Evolutionary conservation across 2,888 invertebrate species (phyloP), one percentile per base, ranked within the genome.

Genomic region (Sympetrum striolatum): DNA sequence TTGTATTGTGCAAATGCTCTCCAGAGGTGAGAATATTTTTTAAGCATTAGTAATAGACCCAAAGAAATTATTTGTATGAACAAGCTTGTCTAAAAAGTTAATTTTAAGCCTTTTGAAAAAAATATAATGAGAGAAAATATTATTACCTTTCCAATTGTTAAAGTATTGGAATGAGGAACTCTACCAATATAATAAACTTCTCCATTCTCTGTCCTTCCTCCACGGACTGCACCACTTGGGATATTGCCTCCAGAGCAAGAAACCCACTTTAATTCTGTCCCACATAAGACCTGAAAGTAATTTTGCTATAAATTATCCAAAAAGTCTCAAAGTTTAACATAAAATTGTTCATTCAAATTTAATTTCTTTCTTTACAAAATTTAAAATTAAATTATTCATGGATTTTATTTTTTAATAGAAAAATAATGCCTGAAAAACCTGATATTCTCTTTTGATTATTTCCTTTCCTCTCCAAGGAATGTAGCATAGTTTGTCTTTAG

Each of bases 101-200:
- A 44, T 6, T 2, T 39, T 39, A 39, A 39, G 39, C 6, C 4
- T 44, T 44, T 44, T 44, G 6, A 8, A 44, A 8, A 6, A 44
- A 6, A 44, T 44, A 44, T 10, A 44, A 10, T 10, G 4, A 44
- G 44, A 44, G 44, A 1, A 44, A 44, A 8, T 44, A 10, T 14
- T 8, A 80, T 73, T 91, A 93, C 93, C 94, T 98, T 98, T 93
- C 98, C 98, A 39, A 96, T 95, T 39, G 97, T 97, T 82, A 97
- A 92, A 91, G 96, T 96, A 91, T 96, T 97, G 92, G 97, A 97
- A 93, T 98, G 97, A 79, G 95, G 94, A 0, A 96, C 97, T 91
- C 98, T 96, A 31, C 98, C 98, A 64, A 97, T 94, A 94, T 95
- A 98, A 2, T 98, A 95, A 0, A 97, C 96, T 93, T 98, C 98